Evolutionary conservation across 2,113 vertebrate species (phyloP).

Genomic region (Hipposideros armiger): DNA sequence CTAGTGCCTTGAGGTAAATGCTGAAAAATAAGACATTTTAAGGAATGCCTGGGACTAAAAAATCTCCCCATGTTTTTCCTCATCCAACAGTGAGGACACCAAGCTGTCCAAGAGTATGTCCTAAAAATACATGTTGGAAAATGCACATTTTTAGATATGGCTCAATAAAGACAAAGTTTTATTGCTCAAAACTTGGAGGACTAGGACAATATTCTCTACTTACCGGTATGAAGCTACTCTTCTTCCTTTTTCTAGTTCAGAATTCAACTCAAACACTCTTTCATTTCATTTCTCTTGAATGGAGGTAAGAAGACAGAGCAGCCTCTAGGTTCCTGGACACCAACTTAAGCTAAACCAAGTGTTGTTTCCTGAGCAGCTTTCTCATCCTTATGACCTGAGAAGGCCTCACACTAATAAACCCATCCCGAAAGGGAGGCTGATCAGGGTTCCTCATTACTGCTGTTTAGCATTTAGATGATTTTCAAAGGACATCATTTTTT

Average conservation of each 20-base stretch:
- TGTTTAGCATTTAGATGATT: slow-evolving; percentile 36
- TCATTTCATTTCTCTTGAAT: slow-evolving; percentile 45
- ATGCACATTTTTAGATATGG: slow-evolving; percentile 41
- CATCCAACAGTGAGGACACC: background rate
- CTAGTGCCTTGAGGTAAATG: slow-evolving; percentile 22
- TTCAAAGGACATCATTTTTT: slow-evolving; percentile 37
- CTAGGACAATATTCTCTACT: background rate
- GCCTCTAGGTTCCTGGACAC: background rate
- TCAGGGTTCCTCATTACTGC: background rate
- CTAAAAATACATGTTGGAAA: slow-evolving; percentile 43
- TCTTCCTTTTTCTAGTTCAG: slow-evolving; percentile 39
- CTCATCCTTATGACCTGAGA: background rate
- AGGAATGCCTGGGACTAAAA: slow-evolving; percentile 51
- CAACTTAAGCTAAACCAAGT: slow-evolving; percentile 11
- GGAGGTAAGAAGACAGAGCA: background rate
- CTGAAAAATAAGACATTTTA: slow-evolving; percentile 29
- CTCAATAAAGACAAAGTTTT: slow-evolving; percentile 31
- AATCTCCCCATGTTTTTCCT: slow-evolving; percentile 11
- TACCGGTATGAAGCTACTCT: background rate
- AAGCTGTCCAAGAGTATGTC: background rate
- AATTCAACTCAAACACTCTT: background rate
- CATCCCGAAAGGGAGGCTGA: background rate
- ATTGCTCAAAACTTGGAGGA: slow-evolving; percentile 26
- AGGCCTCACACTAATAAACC: slow-evolving; percentile 16
- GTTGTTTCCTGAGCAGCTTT: background rate